Percentiles rank a stretch among this genome's conserved stretches.
These are phyloP conservation scores for Tenebrio molitor DNA, from an alignment of 1,140 invertebrate genomes.

Conservation along the genomic window DNA sequence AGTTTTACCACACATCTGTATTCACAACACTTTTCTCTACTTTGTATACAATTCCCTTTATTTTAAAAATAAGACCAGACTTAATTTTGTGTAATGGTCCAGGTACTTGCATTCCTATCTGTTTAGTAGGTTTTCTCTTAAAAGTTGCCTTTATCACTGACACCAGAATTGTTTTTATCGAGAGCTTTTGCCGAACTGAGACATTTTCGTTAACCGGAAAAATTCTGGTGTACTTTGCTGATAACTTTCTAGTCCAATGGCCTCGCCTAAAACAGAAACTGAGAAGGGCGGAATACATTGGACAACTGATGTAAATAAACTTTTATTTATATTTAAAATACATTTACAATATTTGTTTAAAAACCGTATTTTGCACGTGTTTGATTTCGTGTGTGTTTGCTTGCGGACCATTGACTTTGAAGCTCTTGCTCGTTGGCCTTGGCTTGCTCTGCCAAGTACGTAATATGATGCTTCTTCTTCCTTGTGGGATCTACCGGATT, in stretches of 20 bases:
- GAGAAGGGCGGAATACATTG: conserved; percentile 64
- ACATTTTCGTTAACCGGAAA: conserved; percentile 90
- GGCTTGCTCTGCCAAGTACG: conserved; percentile 89
- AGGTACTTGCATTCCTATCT: conserved; percentile 88
- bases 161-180: conserved; percentile 89
- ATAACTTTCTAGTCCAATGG: conserved; percentile 95
- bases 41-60: conserved; percentile 77
- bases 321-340: conserved; percentile 39
- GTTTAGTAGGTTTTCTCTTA: conserved; percentile 61
- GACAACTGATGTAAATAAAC: conserved; percentile 62
- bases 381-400: conserved; percentile 84
- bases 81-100: conserved; percentile 94
- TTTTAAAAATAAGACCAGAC: conserved; percentile 80
- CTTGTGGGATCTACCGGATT: conserved; percentile 78
- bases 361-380: conserved; percentile 93
- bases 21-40: conserved; percentile 83
- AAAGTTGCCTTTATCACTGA: conserved; percentile 73
- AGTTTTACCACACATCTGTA: conserved; percentile 86
- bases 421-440: conserved; percentile 94
- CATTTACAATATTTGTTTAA: conserved; percentile 68
- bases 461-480: conserved; percentile 94
- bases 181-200: conserved; percentile 94
- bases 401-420: conserved; percentile 94
- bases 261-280: conserved; percentile 66
- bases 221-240: conserved; percentile 86